Conservation (phyloP, 2,113 vertebrate genomes). For the Meles meles region DNA sequence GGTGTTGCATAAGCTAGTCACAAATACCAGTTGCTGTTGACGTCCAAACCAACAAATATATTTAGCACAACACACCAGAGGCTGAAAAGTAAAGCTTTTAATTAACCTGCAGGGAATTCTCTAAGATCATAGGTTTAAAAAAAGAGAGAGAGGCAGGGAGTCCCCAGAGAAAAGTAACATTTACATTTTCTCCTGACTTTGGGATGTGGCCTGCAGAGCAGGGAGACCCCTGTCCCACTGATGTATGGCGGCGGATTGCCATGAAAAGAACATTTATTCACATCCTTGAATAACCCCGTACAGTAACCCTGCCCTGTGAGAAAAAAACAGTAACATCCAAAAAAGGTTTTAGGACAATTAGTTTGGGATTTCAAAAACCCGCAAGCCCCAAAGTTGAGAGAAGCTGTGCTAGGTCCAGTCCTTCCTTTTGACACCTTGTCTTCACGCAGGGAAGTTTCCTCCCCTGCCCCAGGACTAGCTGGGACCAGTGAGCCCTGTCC, state of each 20-base stretch:
- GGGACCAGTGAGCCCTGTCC: background rate
- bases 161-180: conserved; percentile 23
- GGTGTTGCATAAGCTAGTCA: conserved; percentile 78
- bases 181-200: conserved; percentile 39
- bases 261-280: background rate
- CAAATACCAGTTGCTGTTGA: conserved; percentile 75
- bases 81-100: conserved; percentile 71
- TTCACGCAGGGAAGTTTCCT: background rate
- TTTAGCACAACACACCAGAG: conserved; percentile 77
- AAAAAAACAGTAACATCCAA: background rate
- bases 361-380: background rate
- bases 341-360: background rate
- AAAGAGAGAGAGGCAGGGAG: background rate
- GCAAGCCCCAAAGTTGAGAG: background rate
- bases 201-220: background rate
- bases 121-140: conserved; percentile 67
- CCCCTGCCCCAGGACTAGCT: background rate
- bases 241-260: background rate
- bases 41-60: conserved; percentile 75
- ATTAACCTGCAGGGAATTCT: conserved; percentile 80
- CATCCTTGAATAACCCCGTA: background rate
- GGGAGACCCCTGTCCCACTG: background rate
- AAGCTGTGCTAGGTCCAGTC: background rate
- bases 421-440: background rate
- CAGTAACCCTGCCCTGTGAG: background rate